phyloP scores from a whole-genome alignment of 2,888 invertebrate genomes.

The Scotopteryx bipunctaria region DNA sequence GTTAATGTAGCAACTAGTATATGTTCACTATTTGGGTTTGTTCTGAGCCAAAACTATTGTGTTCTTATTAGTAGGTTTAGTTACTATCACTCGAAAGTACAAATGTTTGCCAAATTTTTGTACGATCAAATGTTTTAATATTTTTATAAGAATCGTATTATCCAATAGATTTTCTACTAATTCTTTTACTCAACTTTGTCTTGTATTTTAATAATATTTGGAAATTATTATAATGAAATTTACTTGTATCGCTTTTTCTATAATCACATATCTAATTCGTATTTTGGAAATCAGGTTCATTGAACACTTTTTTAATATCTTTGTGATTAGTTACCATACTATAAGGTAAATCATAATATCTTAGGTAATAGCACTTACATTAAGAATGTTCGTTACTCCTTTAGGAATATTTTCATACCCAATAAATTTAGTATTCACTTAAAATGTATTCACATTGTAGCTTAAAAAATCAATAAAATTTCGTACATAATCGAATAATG shows the following conservation, averaged over 20 bases:
- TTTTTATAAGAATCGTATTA: constrained; percentile 9
- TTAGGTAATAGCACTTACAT: constrained; percentile 40
- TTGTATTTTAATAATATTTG: constrained; percentile 24
- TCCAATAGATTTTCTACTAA: constrained; percentile 21
- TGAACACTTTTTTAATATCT: constrained; percentile 39
- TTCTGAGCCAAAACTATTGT: constrained; percentile 49
- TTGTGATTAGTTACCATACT: constrained; percentile 39
- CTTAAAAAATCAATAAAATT: constrained; percentile 61
- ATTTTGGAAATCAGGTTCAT: constrained; percentile 40
- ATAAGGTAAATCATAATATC: constrained; percentile 31
- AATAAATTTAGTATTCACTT: constrained; percentile 80
- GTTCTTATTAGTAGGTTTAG: constrained; percentile 44
- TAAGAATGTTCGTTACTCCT: constrained; percentile 62
- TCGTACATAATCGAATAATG: constrained; percentile 47
- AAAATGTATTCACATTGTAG: constrained; percentile 58
- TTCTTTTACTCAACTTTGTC: constrained; percentile 11
- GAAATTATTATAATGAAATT: constrained; percentile 15
- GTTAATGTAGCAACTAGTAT: constrained; percentile 16
- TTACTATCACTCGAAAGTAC: constrained; percentile 51
- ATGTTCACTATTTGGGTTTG: constrained; percentile 12
- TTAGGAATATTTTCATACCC: constrained; percentile 70
- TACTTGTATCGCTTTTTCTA: constrained; percentile 29
- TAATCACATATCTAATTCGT: constrained; percentile 55
- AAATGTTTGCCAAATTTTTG: constrained; percentile 66
- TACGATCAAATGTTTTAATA: constrained; percentile 33